These are phyloP conservation scores for Acrobasis repandana DNA, from an alignment of 2,888 invertebrate species.

Conservation along the genomic window DNA sequence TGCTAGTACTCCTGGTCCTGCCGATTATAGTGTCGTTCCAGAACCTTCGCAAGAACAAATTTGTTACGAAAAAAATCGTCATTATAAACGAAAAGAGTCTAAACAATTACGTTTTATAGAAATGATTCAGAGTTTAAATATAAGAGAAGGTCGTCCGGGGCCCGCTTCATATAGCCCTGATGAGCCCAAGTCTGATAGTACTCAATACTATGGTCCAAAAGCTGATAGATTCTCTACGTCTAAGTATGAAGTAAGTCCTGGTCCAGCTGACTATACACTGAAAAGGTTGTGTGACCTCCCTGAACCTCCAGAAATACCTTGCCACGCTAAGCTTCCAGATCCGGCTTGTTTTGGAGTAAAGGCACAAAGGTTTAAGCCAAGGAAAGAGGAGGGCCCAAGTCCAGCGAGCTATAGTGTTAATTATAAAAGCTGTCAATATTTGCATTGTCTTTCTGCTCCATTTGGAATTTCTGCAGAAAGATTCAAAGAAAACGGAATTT, in stretches of 20 bases:
- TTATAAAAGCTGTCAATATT: constrained; percentile 40
- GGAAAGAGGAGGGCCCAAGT: constrained; percentile 53
- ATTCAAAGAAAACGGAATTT: constrained; percentile 45
- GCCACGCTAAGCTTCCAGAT: constrained; percentile 51
- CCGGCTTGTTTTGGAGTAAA: constrained; percentile 60
- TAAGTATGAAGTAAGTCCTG: constrained; percentile 46
- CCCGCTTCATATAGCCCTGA: constrained; percentile 58
- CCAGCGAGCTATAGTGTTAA: constrained; percentile 54
- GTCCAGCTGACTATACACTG: constrained; percentile 58
- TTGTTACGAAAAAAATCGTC: constrained; percentile 59
- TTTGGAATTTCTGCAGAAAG: constrained; percentile 57
- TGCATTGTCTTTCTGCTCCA: constrained; percentile 49
- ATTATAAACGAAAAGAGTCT: constrained; percentile 52
- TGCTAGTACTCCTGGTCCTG: constrained; percentile 58
- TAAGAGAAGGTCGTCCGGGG: constrained; percentile 57
- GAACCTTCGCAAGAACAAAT: constrained; percentile 40
- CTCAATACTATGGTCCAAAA: constrained; percentile 52
- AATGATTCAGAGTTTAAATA: constrained; percentile 54
- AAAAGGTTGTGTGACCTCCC: constrained; percentile 58
- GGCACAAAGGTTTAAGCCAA: constrained; percentile 53
- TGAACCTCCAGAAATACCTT: constrained; percentile 37
- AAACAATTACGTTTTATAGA: constrained; percentile 66
- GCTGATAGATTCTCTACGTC: constrained; percentile 46
- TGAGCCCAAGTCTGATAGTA: constrained; percentile 44
- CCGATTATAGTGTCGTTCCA: constrained; percentile 51